These are phyloP conservation scores for Nanorana parkeri DNA, from an alignment of 2,113 vertebrate genomes.

Conservation along the genomic window DNA sequence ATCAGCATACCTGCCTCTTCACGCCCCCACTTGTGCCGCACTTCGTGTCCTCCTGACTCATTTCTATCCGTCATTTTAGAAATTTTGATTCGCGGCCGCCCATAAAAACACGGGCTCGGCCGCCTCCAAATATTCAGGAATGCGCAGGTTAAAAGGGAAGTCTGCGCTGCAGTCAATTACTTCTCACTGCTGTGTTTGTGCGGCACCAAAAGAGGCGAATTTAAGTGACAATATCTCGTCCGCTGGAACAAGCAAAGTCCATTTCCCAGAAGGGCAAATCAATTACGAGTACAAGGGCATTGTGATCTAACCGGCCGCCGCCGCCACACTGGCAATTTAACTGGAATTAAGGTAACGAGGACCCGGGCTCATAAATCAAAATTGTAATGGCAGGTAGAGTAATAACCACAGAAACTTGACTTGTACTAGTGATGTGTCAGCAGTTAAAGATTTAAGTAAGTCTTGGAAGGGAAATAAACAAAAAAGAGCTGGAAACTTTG, in stretches of 20 bases:
- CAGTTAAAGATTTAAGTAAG: too few relatives aligned
- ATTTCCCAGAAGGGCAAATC: slow-evolving; percentile 16
- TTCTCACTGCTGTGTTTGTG: not conserved
- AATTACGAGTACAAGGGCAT: slow-evolving; percentile 11
- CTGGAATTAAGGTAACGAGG: not conserved
- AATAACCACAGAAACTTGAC: not conserved
- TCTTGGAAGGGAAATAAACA: too few relatives aligned
- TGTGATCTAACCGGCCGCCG: not conserved
- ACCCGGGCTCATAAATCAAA: not conserved
- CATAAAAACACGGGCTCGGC: too few relatives aligned
- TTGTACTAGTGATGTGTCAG: not conserved
- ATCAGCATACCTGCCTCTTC: not conserved
- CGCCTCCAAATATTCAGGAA: too few relatives aligned
- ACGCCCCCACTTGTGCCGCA: not conserved
- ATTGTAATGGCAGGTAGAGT: not conserved
- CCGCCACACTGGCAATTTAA: not conserved
- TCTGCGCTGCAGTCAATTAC: not conserved
- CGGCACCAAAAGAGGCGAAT: not conserved
- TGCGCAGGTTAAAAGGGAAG: too few relatives aligned
- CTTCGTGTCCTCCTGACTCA: too few relatives aligned
- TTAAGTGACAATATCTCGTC: slow-evolving; percentile 1
- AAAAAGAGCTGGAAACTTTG: too few relatives aligned
- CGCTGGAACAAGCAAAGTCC: not conserved
- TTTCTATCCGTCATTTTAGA: too few relatives aligned
- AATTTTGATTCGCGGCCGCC: too few relatives aligned